These are phyloP conservation scores for Bos javanicus DNA, from an alignment of 2,113 vertebrate genomes.

Conservation along the genomic window DNA sequence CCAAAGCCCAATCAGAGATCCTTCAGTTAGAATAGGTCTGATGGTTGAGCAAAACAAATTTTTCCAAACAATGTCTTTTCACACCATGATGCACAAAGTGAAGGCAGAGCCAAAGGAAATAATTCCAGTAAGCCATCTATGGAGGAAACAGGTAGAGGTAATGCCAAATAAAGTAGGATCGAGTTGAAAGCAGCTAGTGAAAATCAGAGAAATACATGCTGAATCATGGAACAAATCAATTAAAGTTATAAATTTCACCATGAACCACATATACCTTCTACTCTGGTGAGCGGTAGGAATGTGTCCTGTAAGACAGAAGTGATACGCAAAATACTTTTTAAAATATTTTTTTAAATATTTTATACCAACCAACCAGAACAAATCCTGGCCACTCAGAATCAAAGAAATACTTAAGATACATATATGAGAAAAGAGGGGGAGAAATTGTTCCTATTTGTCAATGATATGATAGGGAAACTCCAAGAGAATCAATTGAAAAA, in stretches of 20 bases:
- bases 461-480: background rate
- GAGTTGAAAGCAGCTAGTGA: background rate
- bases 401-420: background rate
- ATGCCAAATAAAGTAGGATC: background rate
- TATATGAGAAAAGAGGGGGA: background rate
- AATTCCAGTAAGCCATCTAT: background rate
- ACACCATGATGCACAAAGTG: background rate
- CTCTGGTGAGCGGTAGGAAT: background rate
- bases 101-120: background rate
- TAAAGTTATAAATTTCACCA: background rate
- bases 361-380: background rate
- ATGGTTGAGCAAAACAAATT: background rate
- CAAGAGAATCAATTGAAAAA: background rate
- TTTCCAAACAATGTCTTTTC: background rate
- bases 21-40: background rate
- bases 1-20: background rate
- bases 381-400: background rate
- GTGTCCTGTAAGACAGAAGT: background rate
- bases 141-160: background rate
- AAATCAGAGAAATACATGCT: background rate
- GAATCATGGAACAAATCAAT: background rate
- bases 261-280: background rate
- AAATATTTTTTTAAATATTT: background rate
- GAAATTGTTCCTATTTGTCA: background rate
- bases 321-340: background rate